Conservation (phyloP, 2,888 invertebrate genomes). For the Dolomedes plantarius region DNA sequence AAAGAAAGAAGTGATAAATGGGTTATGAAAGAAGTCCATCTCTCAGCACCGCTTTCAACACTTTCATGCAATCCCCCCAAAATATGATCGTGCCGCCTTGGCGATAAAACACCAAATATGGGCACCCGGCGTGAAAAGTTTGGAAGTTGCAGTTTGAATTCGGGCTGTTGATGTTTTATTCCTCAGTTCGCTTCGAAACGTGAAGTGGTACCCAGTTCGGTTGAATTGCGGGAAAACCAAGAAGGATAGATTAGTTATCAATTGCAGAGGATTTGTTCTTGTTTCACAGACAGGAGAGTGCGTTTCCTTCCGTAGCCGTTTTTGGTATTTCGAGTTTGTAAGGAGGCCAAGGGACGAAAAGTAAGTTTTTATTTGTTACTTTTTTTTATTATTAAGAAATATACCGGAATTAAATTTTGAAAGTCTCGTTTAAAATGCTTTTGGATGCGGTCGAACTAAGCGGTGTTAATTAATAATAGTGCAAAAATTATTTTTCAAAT, state of each 20-base stretch:
- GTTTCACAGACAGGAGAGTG: conserved; percentile 6
- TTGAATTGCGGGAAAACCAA: background rate
- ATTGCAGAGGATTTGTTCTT: conserved; percentile 1
- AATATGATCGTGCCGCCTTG: background rate
- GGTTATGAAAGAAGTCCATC: no score
- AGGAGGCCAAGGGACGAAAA: conserved; percentile 45
- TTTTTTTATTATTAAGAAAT: no score
- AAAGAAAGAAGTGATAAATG: no score
- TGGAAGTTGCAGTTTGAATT: conserved; percentile 29
- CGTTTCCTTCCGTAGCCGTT: conserved; percentile 11
- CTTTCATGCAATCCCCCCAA: background rate
- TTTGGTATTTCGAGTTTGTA: background rate
- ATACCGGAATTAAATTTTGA: background rate
- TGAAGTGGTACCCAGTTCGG: background rate
- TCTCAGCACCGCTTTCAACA: background rate
- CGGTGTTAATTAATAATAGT: no score
- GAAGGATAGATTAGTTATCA: background rate
- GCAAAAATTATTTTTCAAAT: no score
- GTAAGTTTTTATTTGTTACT: conserved; percentile 33
- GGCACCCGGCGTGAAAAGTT: background rate
- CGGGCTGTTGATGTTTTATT: conserved; percentile 20
- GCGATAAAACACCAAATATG: conserved; percentile 38
- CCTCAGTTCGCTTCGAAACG: conserved; percentile 14
- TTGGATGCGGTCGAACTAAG: no score
- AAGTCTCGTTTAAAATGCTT: background rate